Base-by-base conservation (phyloP, 2,888 invertebrate genomes). In the Cinara cedri region DNA sequence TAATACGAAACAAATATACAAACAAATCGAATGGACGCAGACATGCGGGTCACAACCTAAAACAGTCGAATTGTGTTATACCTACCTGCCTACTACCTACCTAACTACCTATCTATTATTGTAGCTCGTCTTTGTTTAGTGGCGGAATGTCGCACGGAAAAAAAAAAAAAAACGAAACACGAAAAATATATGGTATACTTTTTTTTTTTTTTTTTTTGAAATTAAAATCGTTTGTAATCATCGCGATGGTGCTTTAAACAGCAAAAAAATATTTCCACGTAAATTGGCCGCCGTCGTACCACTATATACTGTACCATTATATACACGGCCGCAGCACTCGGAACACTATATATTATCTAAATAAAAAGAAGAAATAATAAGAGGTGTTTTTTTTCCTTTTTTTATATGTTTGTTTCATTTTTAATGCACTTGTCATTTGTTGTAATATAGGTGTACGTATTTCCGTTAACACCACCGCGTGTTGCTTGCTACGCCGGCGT, bases 261-360 rank as follows among this genome's bases (percentile, higher is more conserved):
- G 3, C n/a, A n/a, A n/a, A 51, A 19, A 70, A 70, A 70, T 55
- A 55, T 42, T 42, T 55, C 54, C 21, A 55, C 19, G 54, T 55
- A 55, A 55, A 55, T 55, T 55, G 54, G 19, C 19, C 19, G 8
- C 9, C n/a, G 19, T 63, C 62, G 13, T 26, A 62, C 8, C n/a
- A 54, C 14, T 54, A 16, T 54, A n/a, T 19, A 55, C 46, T 34
- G 34, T 34, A 6, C 34, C 34, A 6, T 34, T n/a, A n/a, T n/a
- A n/a, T n/a, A n/a, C n/a, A 34, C 34, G 34, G 3, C 34, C 34
- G 34, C 3, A 4, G 34, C 34, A 6, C 3, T 34, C 34, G 34
- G 34, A 34, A 34, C 34, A 6, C 34, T 34, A n/a, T n/a, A n/a
- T n/a, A n/a, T n/a, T n/a, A 34, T 34, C 34, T 34, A 34, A 34